Base-by-base conservation (phyloP, 2,797 vertebrate species). In the Capromys pilorides region DNA sequence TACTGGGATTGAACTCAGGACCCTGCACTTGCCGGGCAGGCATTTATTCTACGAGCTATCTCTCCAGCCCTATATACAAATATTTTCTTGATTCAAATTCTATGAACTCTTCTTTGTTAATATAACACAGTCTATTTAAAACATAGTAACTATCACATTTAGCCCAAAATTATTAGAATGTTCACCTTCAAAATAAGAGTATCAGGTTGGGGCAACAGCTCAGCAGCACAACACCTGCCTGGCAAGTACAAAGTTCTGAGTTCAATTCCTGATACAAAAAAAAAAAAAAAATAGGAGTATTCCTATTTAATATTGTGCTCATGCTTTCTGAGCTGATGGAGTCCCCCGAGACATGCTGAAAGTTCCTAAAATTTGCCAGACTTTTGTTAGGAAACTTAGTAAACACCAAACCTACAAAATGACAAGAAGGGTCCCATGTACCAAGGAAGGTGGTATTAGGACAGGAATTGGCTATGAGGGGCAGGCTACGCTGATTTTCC, bases 81-180 rank as follows among this genome's bases (percentile, higher is more conserved):
- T 78, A 54, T 87, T 93, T 91, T 90, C 73, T 95, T 79, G 28
- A 41, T 89, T 86, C 66, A 90, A 85, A 69, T 5, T 78, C 45
- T 77, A 49, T 18, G 33, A 79, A 57, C 62, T 77, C 73, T 90
- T 92, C 62, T 94, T 94, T 69, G 88, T 80, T 83, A 83, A 69
- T 93, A 33, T 67, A 62, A 54, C 59, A 78, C 2, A 64, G 28
- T 18, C n/a, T 78, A 66, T 79, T 91, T 64, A 88, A 88, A 89
- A 33, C n/a, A 86, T 19, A 71, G 54, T 64, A 85, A 66, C 71
- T 28, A 24, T 80, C n/a, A 73, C 26, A 81, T 11, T 86, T 41
- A 69, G 26, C 26, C 79, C 31, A 88, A 33, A 78, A 75, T 39
- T 39, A 31, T 67, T 88, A 83, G 69, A 86, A 83, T 22, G 21